These are phyloP conservation scores for Atta texana DNA, from an alignment of 1,140 invertebrate genomes.

Conservation along the genomic window DNA sequence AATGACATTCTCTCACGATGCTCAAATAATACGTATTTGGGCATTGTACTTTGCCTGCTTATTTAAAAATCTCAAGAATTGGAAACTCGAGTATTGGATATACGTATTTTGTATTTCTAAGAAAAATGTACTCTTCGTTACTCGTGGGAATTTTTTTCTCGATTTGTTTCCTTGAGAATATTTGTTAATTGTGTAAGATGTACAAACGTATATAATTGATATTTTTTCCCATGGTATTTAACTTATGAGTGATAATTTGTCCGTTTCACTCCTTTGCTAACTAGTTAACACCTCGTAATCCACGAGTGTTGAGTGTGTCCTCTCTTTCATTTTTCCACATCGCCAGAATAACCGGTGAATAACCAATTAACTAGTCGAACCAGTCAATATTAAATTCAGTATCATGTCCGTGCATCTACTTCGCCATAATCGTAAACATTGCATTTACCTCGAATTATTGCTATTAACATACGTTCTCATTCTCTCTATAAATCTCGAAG, in stretches of 20 bases:
- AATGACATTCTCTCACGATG: conserved; percentile 13
- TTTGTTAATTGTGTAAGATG: conserved; percentile 22
- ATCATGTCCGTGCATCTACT: conserved; percentile 52
- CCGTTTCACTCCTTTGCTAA: not conserved
- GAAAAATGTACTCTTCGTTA: not conserved
- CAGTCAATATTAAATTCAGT: conserved; percentile 64
- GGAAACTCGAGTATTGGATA: not conserved
- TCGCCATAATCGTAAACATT: conserved; percentile 59
- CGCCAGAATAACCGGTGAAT: conserved; percentile 61
- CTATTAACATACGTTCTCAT: conserved; percentile 3
- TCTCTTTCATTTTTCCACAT: conserved; percentile 36
- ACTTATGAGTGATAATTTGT: conserved; percentile 15
- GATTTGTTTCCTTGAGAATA: conserved; percentile 12
- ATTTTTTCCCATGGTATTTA: conserved; percentile 24
- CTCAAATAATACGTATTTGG: conserved; percentile 17
- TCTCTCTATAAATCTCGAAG: not conserved
- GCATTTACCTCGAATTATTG: not conserved
- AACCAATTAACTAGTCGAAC: conserved; percentile 72
- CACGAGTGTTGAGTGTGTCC: conserved; percentile 30
- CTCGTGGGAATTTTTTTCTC: conserved; percentile 30
- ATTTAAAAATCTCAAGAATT: conserved; percentile 3
- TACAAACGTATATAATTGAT: not conserved
- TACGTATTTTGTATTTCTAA: not conserved
- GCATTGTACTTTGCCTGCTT: not conserved
- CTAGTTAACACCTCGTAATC: not conserved